Conservation (phyloP, 1,140 invertebrate species). For the Vanessa tameamea region DNA sequence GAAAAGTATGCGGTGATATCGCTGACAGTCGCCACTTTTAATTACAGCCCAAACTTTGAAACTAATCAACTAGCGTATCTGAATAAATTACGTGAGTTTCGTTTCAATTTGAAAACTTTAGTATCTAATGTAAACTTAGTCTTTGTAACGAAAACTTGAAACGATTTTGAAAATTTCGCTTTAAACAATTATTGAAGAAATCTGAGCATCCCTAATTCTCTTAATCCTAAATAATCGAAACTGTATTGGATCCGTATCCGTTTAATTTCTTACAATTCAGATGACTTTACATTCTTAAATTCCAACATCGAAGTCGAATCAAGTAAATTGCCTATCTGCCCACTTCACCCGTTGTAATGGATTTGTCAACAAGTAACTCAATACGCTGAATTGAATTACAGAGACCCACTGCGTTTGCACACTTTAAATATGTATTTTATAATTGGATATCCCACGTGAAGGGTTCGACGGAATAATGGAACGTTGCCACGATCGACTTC, state of each 20-base stretch:
- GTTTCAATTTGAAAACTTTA: neutral
- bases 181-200: no score
- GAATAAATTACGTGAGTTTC: slow-evolving; percentile 5
- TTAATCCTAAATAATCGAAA: neutral
- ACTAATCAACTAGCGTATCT: slow-evolving; percentile 18
- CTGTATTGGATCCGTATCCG: neutral
- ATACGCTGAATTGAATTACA: slow-evolving; percentile 48
- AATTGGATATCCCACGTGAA: slow-evolving; percentile 47
- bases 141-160: no score
- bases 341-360: slow-evolving; percentile 47
- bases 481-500: slow-evolving; percentile 24
- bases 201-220: no score
- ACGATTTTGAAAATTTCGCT: neutral
- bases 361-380: slow-evolving; percentile 53
- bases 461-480: slow-evolving; percentile 39
- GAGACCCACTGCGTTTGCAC: slow-evolving; percentile 39
- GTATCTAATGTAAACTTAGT: neutral
- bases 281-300: slow-evolving; percentile 7
- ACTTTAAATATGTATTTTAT: slow-evolving; percentile 55
- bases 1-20: slow-evolving; percentile 8
- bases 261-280: neutral
- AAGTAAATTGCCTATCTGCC: slow-evolving; percentile 41
- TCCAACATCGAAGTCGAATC: slow-evolving; percentile 18
- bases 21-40: neutral
- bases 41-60: slow-evolving; percentile 15